Evolutionary conservation across 2,797 vertebrate species (phyloP).

Genomic region (Alca torda): DNA sequence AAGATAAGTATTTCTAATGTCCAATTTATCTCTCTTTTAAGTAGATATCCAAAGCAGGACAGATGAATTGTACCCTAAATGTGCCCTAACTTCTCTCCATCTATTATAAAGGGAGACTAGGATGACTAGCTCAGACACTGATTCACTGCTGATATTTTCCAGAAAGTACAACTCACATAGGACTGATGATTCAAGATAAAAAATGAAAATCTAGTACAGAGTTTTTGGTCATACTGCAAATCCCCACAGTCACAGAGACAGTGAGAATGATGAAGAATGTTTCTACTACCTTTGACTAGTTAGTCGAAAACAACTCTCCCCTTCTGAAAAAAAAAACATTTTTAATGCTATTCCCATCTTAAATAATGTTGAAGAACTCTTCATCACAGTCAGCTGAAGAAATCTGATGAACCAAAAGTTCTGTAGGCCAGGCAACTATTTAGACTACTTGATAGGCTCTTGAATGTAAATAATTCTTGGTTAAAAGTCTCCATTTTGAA

Average conservation of each 20-base stretch:
- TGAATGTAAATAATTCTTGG: not conserved
- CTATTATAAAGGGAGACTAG: not conserved
- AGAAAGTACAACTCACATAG: not conserved
- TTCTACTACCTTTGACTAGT: not conserved
- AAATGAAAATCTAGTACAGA: not conserved
- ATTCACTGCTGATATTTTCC: not conserved
- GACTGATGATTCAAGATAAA: not conserved
- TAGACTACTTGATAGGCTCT: not conserved
- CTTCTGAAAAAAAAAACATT: not conserved
- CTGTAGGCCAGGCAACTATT: not conserved
- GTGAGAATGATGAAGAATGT: not conserved
- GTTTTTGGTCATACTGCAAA: not conserved
- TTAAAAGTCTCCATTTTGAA: not conserved
- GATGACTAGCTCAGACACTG: not conserved
- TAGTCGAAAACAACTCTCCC: not conserved
- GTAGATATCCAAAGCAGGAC: not conserved
- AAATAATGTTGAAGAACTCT: not conserved
- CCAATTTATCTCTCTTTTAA: not conserved
- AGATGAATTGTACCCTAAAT: not conserved
- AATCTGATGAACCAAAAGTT: not conserved
- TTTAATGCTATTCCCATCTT: not conserved
- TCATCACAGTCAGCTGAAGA: not conserved
- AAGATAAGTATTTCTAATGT: not conserved
- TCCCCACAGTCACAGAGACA: not conserved
- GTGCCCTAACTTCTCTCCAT: not conserved